phyloP scores from a whole-genome alignment of 2,113 vertebrate species.

The Atlantisia rogersi region DNA sequence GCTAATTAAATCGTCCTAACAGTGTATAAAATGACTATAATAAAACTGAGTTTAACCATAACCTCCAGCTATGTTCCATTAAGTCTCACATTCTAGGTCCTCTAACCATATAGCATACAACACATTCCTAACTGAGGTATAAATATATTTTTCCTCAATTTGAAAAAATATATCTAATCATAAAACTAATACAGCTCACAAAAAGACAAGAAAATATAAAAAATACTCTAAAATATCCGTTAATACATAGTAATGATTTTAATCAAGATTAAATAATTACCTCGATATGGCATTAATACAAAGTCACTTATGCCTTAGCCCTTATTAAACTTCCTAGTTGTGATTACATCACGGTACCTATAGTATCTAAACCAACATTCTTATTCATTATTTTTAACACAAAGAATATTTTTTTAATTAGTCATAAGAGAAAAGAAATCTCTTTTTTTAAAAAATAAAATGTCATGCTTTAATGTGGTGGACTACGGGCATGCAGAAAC shows the following conservation, averaged over 20 bases:
- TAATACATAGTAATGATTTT: neutral
- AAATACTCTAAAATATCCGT: neutral
- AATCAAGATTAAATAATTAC: neutral
- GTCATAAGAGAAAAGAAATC: neutral
- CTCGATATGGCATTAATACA: neutral
- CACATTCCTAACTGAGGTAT: neutral
- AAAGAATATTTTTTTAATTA: neutral
- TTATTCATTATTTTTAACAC: neutral
- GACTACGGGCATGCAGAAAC: neutral
- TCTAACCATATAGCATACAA: neutral
- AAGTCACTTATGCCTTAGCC: neutral
- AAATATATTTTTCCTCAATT: neutral
- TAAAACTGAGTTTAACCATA: constrained; percentile 73
- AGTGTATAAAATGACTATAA: constrained; percentile 70
- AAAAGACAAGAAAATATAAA: neutral
- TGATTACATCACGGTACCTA: neutral
- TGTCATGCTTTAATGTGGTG: neutral
- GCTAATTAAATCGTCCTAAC: constrained; percentile 72
- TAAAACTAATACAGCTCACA: neutral
- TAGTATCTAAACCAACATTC: neutral
- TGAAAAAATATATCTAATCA: neutral
- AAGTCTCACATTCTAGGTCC: constrained; percentile 41
- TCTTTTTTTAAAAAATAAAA: neutral
- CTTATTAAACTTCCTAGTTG: neutral
- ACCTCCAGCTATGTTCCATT: constrained; percentile 69